These are phyloP conservation scores for Spheniscus humboldti DNA, from an alignment of 2,797 vertebrate genomes.

Conservation along the genomic window DNA sequence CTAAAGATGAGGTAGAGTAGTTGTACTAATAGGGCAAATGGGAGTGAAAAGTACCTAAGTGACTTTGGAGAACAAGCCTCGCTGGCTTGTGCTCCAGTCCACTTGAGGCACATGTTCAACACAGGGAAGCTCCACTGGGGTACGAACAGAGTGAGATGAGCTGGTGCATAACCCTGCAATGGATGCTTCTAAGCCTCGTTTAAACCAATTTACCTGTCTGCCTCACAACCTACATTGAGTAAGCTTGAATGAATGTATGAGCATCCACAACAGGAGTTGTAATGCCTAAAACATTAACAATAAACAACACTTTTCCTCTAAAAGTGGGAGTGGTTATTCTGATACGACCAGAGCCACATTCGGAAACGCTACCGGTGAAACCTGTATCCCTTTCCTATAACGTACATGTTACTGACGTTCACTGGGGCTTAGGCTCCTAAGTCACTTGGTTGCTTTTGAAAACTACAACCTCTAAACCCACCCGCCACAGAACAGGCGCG, in stretches of 20 bases:
- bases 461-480: accelerated
- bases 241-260: accelerated
- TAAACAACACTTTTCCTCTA: accelerated
- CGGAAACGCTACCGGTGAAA: background rate
- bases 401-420: accelerated
- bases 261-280: accelerated
- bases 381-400: accelerated
- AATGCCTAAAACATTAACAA: accelerated
- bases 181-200: accelerated
- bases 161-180: accelerated
- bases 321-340: background rate
- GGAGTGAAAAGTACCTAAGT: accelerated
- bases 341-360: accelerated
- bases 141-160: accelerated
- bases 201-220: background rate
- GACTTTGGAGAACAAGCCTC: accelerated
- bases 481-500: accelerated
- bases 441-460: accelerated
- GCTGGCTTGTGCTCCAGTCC: background rate
- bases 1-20: background rate
- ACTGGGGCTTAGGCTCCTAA: accelerated
- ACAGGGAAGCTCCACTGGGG: accelerated
- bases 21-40: accelerated
- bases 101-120: background rate
- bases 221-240: accelerated